Conservation (phyloP, 2,888 invertebrate genomes). For the Epistrophe eligans region DNA sequence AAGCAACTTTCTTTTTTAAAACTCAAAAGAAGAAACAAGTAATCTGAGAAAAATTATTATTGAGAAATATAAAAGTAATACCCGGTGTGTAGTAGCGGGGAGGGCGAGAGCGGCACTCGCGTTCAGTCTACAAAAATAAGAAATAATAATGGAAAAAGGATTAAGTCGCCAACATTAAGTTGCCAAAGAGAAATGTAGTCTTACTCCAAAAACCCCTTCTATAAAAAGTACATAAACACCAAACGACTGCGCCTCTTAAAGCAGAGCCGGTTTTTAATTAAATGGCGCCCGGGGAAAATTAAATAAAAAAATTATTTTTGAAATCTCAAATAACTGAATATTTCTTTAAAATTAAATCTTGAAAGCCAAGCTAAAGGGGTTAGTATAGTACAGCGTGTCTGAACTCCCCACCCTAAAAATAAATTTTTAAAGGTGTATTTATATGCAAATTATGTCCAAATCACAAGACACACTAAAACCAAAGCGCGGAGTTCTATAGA, state of each 20-base stretch:
- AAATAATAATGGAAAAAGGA: conserved; percentile 84
- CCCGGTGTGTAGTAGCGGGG: not conserved
- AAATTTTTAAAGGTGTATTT: no score
- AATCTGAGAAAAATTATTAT: conserved; percentile 76
- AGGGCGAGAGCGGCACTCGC: not conserved
- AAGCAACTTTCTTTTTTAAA: not conserved
- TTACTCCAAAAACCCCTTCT: conserved; percentile 1
- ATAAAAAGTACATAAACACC: not conserved
- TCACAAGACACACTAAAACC: no score
- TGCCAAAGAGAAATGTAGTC: conserved; percentile 37
- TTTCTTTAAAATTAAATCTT: no score
- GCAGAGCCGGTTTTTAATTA: not conserved
- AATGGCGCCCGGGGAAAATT: conserved; percentile 23
- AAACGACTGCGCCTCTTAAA: not conserved
- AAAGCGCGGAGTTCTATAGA: no score
- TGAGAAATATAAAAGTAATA: conserved; percentile 69
- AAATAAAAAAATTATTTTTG: no score
- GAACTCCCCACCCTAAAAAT: no score
- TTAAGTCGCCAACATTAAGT: conserved; percentile 81
- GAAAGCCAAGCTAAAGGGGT: no score
- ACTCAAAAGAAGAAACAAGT: conserved; percentile 38
- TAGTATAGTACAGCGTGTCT: no score
- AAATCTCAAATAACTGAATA: no score
- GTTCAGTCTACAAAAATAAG: conserved; percentile 48
- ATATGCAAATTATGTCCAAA: no score